Evolutionary conservation across 1,140 invertebrate species (phyloP).

Genomic region (Drosophila serrata): DNA sequence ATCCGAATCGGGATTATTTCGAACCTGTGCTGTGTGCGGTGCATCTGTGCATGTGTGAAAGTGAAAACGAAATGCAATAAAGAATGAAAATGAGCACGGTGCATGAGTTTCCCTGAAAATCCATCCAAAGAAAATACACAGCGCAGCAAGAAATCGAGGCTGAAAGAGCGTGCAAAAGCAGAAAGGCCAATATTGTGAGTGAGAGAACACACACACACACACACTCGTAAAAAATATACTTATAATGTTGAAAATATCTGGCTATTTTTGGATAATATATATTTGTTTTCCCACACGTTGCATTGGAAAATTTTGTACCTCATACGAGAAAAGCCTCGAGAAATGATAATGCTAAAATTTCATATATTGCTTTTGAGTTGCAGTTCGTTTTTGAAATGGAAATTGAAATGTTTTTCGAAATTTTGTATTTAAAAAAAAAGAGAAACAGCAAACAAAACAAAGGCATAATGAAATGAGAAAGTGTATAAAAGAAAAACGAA

Average conservation of each 20-base stretch:
- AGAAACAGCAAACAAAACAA: conserved; percentile 33
- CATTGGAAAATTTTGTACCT: conserved; percentile 62
- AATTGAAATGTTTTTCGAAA: conserved; percentile 42
- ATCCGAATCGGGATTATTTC: conserved; percentile 34
- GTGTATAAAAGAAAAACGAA: conserved; percentile 14
- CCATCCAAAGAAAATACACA: conserved; percentile 54
- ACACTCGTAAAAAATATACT: conserved; percentile 54
- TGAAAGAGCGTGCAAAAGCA: conserved; percentile 53
- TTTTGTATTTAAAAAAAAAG: conserved; percentile 16
- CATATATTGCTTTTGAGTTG: conserved; percentile 33
- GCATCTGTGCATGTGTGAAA: conserved; percentile 25
- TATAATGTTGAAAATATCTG: conserved; percentile 77
- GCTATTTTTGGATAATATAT: conserved; percentile 80
- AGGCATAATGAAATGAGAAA: conserved; percentile 20
- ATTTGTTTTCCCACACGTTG: conserved; percentile 62
- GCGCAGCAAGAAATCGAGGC: conserved; percentile 26
- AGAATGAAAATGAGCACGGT: conserved; percentile 72
- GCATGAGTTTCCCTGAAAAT: conserved; percentile 76
- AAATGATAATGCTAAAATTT: conserved; percentile 43
- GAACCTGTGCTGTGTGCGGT: conserved; percentile 19
- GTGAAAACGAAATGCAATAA: conserved; percentile 68
- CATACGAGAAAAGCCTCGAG: conserved; percentile 32
- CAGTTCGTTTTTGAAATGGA: conserved; percentile 31
- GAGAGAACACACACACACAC: conserved; percentile 45
- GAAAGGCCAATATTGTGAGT: conserved; percentile 78